These are phyloP conservation scores for Leptopilina myrica DNA, from an alignment of 2,888 invertebrate species.

Conservation along the genomic window DNA sequence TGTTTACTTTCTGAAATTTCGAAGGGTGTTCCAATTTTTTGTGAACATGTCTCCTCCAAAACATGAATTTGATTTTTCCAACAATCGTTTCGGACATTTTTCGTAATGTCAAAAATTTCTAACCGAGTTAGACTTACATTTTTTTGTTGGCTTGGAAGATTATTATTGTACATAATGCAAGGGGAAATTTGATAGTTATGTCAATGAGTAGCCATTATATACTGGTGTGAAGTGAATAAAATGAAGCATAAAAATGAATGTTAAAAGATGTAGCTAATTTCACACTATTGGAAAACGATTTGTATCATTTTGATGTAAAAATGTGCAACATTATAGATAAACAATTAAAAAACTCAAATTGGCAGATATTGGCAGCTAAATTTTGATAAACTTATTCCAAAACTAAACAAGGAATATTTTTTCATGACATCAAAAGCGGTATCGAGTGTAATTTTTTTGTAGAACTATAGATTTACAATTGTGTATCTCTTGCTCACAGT, in stretches of 20 bases:
- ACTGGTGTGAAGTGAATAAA: slow-evolving; percentile 7
- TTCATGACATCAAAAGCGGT: slow-evolving; percentile 5
- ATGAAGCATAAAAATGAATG: slow-evolving; percentile 9
- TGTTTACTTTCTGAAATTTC: slow-evolving; percentile 6
- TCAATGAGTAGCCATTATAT: slow-evolving; percentile 14
- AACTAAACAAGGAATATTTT: background rate
- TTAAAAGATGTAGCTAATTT: slow-evolving; percentile 8
- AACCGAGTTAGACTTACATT: slow-evolving; percentile 2
- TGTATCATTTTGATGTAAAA: background rate
- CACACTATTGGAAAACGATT: slow-evolving; percentile 6
- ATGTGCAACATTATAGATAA: background rate
- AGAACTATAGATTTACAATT: slow-evolving; percentile 5
- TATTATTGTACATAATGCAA: slow-evolving; percentile 11
- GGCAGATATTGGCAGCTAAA: slow-evolving; percentile 11
- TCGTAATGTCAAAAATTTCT: slow-evolving; percentile 5
- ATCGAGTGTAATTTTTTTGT: background rate
- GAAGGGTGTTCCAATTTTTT: slow-evolving; percentile 8
- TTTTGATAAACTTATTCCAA: background rate
- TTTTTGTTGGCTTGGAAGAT: background rate
- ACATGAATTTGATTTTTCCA: slow-evolving; percentile 3
- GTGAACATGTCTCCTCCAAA: slow-evolving; percentile 6
- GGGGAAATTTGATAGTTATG: slow-evolving; percentile 9
- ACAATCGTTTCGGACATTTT: slow-evolving; percentile 14
- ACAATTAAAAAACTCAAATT: slow-evolving; percentile 5
- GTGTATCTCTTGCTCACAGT: too few relatives aligned